phyloP scores from a whole-genome alignment of 2,113 vertebrate genomes.

The Dicentrarchus labrax region DNA sequence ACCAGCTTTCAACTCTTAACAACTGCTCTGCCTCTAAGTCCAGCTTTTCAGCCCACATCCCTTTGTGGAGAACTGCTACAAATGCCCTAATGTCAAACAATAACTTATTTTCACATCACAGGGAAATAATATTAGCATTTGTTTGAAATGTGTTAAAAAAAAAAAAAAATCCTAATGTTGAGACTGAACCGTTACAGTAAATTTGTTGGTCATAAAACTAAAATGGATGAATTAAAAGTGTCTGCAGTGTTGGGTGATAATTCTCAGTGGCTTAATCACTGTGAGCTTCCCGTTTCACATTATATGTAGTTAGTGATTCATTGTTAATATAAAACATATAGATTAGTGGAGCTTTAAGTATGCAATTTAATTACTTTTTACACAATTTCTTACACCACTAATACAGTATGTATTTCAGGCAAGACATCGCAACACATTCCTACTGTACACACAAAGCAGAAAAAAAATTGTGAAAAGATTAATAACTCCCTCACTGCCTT shows the following conservation, averaged over 20 bases:
- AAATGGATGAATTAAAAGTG: constrained; percentile 13
- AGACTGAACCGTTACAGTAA: neutral
- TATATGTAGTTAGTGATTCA: neutral
- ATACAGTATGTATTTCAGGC: neutral
- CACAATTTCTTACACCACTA: neutral
- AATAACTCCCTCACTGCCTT: constrained; percentile 36
- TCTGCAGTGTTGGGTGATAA: neutral
- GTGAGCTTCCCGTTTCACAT: neutral
- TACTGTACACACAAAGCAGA: constrained; percentile 11
- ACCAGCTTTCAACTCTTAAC: neutral
- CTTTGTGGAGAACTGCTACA: neutral
- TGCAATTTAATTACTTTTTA: constrained; percentile 11
- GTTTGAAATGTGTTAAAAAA: neutral
- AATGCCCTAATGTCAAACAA: neutral
- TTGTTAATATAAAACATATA: neutral
- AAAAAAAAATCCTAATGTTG: neutral
- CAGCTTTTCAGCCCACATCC: neutral
- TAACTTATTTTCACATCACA: neutral
- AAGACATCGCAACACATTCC: neutral
- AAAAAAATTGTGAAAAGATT: constrained; percentile 47
- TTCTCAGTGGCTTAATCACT: neutral
- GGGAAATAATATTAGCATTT: neutral
- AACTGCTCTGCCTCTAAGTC: neutral
- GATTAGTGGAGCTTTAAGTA: neutral
- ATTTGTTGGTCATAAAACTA: neutral